phyloP scores from a whole-genome alignment of 2,797 vertebrate genomes.

The Novumbra hubbsi region DNA sequence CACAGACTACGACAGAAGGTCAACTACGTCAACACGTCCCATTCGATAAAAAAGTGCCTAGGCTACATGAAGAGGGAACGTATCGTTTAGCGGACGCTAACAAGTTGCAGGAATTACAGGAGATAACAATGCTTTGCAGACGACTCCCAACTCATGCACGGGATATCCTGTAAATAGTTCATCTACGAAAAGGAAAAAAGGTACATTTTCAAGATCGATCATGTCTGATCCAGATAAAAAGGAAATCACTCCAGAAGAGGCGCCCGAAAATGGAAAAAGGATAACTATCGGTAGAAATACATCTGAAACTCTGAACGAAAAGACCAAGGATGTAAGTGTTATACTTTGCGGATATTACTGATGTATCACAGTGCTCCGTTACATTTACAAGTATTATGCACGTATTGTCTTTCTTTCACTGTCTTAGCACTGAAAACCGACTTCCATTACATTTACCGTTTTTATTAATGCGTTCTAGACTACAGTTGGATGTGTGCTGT shows the following conservation, averaged over 20 bases:
- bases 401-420: neutral
- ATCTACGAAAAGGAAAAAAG: constrained; percentile 4
- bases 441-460: neutral
- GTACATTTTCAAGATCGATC: neutral
- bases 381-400: neutral
- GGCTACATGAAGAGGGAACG: neutral
- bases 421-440: neutral
- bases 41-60: neutral
- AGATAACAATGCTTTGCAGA: neutral
- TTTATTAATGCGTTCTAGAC: neutral
- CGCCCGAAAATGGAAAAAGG: constrained; percentile 31
- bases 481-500: neutral
- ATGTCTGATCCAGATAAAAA: constrained; percentile 49
- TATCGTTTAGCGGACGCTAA: neutral
- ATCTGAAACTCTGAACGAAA: constrained; percentile 20
- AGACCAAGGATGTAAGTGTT: constrained; percentile 58
- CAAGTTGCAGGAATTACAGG: neutral
- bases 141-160: constrained; percentile 15
- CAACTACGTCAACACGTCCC: neutral
- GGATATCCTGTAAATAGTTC: constrained; percentile 31
- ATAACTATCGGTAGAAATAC: constrained; percentile 44
- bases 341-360: neutral
- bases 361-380: constrained; percentile 1
- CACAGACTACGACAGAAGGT: neutral
- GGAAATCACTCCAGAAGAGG: constrained; percentile 23